Base-by-base conservation (phyloP, 1,140 invertebrate species). In the Muscidifurax raptorellus region DNA sequence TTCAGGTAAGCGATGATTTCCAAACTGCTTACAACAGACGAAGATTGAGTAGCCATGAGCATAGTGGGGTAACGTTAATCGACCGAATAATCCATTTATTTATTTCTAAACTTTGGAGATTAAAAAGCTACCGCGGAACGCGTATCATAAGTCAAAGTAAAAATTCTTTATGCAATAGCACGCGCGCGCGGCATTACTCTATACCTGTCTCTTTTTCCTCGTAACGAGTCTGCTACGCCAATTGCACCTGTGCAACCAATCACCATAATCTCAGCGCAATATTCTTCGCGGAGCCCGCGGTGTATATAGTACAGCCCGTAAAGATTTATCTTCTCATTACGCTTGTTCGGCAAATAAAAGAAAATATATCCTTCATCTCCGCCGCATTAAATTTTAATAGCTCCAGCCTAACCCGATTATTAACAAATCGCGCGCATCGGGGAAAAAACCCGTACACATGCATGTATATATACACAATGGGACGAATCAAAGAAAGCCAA, bases 251-350 rank as follows among this genome's bases (percentile, higher is more conserved):
- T 67, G 22, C 28, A 36, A 40, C 52, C 36, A 80, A 44, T 80
- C 64, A 67, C 30, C 52, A 59, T 59, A 59, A 59, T 59, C 52
- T 18, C 52, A n/a, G 52, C 52, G 52, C 52, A 59, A 59, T 59
- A 59, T 59, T 59, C 52, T 22, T n/a, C n/a, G n/a, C 22, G 2
- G 18, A 52, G 28, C 22, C 13, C 15, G 66, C 36, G 12, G 47
- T 79, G 47, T 79, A 78, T 40, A 76, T 52, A 28, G 22, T 64
- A n/a, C n/a, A 40, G 40, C 64, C 15, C 77, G 77, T 79, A 79
- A 79, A 79, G n/a, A 66, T 79, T 79, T 79, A 80, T 71, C 69
- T 40, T 80, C 78, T 80, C 78, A 47, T 80, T 80, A 80, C 78
- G 40, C 36, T 44, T n/a, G 71, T 71, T 67, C 9, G 32, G 64